These are phyloP conservation scores for Crocuta crocuta DNA, from an alignment of 2,113 vertebrate genomes.

Conservation along the genomic window DNA sequence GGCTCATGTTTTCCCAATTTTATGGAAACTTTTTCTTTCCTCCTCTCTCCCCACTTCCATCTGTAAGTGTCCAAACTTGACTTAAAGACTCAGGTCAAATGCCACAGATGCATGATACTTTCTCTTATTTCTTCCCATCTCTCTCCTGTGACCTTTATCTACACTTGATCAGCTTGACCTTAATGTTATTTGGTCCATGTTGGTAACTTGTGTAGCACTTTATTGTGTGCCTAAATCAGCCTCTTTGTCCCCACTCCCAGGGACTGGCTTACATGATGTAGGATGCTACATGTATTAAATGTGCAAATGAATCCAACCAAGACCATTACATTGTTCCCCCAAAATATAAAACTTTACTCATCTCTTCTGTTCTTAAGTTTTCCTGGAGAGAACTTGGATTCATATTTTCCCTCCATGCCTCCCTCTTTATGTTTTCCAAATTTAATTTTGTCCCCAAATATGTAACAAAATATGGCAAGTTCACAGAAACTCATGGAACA, in stretches of 20 bases:
- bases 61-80: background rate
- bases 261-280: background rate
- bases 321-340: accelerated
- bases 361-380: background rate
- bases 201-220: background rate
- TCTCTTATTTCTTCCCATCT: background rate
- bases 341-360: background rate
- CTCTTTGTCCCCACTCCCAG: background rate
- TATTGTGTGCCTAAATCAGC: background rate
- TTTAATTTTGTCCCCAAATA: background rate
- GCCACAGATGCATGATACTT: background rate
- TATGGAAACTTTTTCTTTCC: background rate
- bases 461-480: background rate
- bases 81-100: background rate
- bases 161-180: background rate
- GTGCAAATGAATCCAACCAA: background rate
- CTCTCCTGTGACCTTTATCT: background rate
- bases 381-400: background rate
- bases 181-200: background rate
- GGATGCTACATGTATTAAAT: background rate
- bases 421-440: background rate
- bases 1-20: background rate
- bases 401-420: background rate
- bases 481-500: background rate
- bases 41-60: background rate